Conservation (phyloP, 2,113 vertebrate species). For the Salvelinus fontinalis region DNA sequence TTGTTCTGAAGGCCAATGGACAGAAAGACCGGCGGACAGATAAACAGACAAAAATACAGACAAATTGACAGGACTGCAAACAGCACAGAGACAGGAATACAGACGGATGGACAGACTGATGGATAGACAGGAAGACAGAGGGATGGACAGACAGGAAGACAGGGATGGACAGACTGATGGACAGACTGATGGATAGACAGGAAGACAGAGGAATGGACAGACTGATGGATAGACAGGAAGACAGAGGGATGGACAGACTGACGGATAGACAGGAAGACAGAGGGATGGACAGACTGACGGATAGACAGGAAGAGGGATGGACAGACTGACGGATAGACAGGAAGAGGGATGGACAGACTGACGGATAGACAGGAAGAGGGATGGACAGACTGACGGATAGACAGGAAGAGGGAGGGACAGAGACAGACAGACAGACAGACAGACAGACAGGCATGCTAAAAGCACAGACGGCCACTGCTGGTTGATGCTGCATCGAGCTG, state of each 20-base stretch:
- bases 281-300: slow-evolving; percentile 16
- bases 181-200: slow-evolving; percentile 34
- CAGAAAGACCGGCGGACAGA: background rate
- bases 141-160: slow-evolving; percentile 30
- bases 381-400: slow-evolving; percentile 34
- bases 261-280: slow-evolving; percentile 33
- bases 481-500: slow-evolving; percentile 46
- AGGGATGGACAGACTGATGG: slow-evolving; percentile 18
- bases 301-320: slow-evolving; percentile 21
- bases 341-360: slow-evolving; percentile 25
- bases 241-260: slow-evolving; percentile 27
- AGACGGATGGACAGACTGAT: slow-evolving; percentile 21
- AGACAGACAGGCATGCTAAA: slow-evolving; percentile 12
- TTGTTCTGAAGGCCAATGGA: background rate
- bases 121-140: slow-evolving; percentile 31
- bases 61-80: slow-evolving; percentile 9
- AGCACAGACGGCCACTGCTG: slow-evolving; percentile 24
- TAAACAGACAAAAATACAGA: slow-evolving; percentile 22
- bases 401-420: slow-evolving; percentile 18
- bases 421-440: slow-evolving; percentile 31
- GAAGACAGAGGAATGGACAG: slow-evolving; percentile 24
- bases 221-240: slow-evolving; percentile 32
- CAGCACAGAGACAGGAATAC: slow-evolving; percentile 32
- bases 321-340: slow-evolving; percentile 34
- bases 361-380: slow-evolving; percentile 21